Evolutionary conservation across 2,797 vertebrate species (phyloP), one percentile per base, ranked within the genome.

Genomic region (Alcedo quadribrachys): DNA sequence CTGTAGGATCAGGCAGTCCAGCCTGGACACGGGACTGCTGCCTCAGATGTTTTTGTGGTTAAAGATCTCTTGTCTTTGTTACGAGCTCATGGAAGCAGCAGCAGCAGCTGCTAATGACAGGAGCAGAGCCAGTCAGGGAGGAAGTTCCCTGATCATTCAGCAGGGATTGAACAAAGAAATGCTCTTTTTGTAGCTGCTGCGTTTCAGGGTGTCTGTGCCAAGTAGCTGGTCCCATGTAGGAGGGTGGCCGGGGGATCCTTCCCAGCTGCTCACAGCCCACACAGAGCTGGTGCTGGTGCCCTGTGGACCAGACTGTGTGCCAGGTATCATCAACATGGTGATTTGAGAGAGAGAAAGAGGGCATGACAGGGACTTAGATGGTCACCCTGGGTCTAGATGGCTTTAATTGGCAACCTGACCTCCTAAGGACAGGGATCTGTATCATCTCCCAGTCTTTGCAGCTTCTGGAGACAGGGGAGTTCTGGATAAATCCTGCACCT

Each of bases 61-160:
- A 37, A 63, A 61, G 89, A 89, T 33, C 65, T 51, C 90, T 62
- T 62, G 57, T 53, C 87, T 85, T 69, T 87, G 87, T 77, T 75
- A 62, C 37, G 18, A 60, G 84, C 71, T 85, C 8, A 86, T 82
- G 86, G 63, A 91, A 80, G 77, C 88, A 86, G 61, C 75, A 83
- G 87, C 75, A 82, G 87, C 85, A 66, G 48, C 74, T 42, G 71
- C 42, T 80, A 25, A 25, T n/a, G 73, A 58, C 57, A 50, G 93
- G 74, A 80, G 81, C 84, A 42, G 85, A 95, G 68, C 43, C 33
- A 1, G 20, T 32, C 40, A 13, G 69, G 25, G 79, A 54, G 73
- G 79, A 81, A 93, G 57, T 51, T 73, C 65, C 46, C 60, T 35
- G 28, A 15, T 57, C 63, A 3, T 40, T 46, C 62, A 58, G 89